Conservation (phyloP, 2,888 invertebrate species). For the Ceraclea dissimilis region DNA sequence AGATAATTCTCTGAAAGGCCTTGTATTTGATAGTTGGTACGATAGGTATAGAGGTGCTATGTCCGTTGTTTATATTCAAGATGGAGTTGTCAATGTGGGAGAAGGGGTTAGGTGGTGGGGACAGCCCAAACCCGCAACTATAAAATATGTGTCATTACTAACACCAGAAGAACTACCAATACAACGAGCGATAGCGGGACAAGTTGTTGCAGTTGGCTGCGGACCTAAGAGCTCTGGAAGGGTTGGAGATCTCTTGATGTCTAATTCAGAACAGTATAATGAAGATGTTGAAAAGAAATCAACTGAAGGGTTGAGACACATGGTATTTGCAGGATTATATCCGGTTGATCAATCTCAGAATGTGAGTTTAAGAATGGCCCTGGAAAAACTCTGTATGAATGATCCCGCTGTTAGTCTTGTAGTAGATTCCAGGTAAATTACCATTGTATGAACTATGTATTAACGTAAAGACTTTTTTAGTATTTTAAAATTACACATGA, state of each 20-base stretch:
- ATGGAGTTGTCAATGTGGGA: conserved; percentile 67
- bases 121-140: conserved; percentile 66
- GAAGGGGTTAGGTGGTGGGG: conserved; percentile 67
- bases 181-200: conserved; percentile 71
- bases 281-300: conserved; percentile 29
- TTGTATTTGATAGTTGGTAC: conserved; percentile 92
- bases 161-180: conserved; percentile 66
- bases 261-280: conserved; percentile 33
- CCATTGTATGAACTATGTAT: conserved; percentile 2
- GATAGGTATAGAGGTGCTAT: conserved; percentile 80
- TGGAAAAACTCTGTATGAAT: conserved; percentile 88
- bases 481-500: conserved; percentile 1
- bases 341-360: conserved; percentile 87
- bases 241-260: conserved; percentile 39
- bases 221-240: conserved; percentile 43
- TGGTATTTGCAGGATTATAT: conserved; percentile 60
- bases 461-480: conserved; percentile 5
- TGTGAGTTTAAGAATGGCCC: conserved; percentile 63
- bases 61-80: conserved; percentile 67
- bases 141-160: conserved; percentile 72
- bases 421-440: conserved; percentile 67
- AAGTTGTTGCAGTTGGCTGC: conserved; percentile 79
- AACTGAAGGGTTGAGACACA: conserved; percentile 38
- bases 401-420: conserved; percentile 85
- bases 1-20: conserved; percentile 60